phyloP scores from a whole-genome alignment of 2,888 invertebrate genomes.

The Cerastoderma edule region DNA sequence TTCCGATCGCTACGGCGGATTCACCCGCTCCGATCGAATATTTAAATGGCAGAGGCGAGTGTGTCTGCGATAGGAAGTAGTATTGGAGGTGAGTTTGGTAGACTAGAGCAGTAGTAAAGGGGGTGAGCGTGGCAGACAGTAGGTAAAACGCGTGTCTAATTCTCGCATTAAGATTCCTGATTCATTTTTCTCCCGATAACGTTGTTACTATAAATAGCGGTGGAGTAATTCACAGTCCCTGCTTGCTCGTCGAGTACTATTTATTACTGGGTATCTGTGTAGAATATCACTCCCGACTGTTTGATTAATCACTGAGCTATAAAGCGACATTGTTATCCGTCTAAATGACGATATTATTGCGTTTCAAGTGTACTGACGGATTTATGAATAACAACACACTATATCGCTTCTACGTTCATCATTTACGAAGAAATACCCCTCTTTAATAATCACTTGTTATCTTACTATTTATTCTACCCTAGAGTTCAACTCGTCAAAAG shows the following conservation, averaged over 20 bases:
- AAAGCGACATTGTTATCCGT: not conserved
- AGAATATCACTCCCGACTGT: not conserved
- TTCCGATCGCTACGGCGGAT: not conserved
- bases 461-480: too few species aligned
- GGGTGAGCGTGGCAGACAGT: constrained; percentile 20
- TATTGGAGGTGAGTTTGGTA: too few species aligned
- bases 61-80: too few species aligned
- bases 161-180: constrained; percentile 24
- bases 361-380: not conserved
- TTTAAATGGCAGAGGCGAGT: not conserved
- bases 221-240: not conserved
- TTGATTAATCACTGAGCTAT: not conserved
- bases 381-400: not conserved
- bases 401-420: too few species aligned
- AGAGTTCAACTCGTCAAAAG: too few species aligned
- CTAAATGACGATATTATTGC: not conserved
- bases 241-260: constrained; percentile 7
- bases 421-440: not conserved
- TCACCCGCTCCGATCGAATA: not conserved
- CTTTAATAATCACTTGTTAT: not conserved
- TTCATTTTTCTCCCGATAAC: constrained; percentile 37
- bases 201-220: constrained; percentile 44
- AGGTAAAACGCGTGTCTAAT: constrained; percentile 26
- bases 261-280: not conserved
- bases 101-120: too few species aligned